Evolutionary conservation across 2,113 vertebrate genomes (phyloP).

Genomic region (Sardina pilchardus): DNA sequence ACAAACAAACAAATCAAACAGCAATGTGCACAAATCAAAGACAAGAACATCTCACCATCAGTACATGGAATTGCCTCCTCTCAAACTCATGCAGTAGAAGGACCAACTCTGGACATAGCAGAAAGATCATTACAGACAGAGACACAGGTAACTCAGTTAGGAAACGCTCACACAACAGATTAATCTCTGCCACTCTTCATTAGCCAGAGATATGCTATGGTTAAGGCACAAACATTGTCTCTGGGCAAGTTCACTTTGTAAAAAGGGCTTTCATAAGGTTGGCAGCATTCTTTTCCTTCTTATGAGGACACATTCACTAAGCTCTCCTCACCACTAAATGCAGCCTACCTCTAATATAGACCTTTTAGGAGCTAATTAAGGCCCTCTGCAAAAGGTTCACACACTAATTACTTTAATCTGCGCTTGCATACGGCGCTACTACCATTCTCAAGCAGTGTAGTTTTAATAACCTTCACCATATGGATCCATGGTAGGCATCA

Average conservation of each 20-base stretch:
- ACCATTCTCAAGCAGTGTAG: neutral
- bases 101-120: neutral
- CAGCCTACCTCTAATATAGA: neutral
- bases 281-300: neutral
- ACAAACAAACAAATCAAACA: neutral
- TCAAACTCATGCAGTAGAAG: neutral
- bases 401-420: slow-evolving; percentile 11
- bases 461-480: neutral
- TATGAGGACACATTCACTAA: neutral
- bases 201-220: neutral
- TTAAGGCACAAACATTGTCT: neutral
- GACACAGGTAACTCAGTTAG: neutral
- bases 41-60: neutral
- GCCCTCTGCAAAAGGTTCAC: neutral
- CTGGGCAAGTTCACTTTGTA: neutral
- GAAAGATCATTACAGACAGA: neutral
- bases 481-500: neutral
- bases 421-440: neutral
- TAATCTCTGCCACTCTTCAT: neutral
- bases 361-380: neutral
- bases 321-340: neutral
- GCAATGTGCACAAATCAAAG: neutral
- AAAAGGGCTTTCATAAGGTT: neutral
- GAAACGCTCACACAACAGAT: neutral
- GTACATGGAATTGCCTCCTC: neutral